phyloP scores from a whole-genome alignment of 2,888 invertebrate species.

The Eueremaeus valkanovi region DNA sequence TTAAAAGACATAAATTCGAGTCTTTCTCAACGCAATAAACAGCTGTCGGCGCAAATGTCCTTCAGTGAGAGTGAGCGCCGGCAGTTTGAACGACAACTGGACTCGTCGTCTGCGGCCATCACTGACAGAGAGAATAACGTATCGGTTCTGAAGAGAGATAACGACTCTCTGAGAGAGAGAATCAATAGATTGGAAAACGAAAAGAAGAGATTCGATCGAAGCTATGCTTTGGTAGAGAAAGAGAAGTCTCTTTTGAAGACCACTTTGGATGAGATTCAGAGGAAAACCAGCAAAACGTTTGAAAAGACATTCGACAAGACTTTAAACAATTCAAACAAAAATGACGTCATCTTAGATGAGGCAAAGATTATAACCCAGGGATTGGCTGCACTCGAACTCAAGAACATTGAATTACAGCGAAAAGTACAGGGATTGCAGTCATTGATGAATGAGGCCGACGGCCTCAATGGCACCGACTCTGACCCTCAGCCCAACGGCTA shows the following conservation, averaged over 20 bases:
- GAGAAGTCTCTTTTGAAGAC: slow-evolving; percentile 26
- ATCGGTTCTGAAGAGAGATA: slow-evolving; percentile 29
- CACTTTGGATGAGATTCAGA: not conserved
- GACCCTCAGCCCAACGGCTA: not conserved
- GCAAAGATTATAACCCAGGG: slow-evolving; percentile 34
- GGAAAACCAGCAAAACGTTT: not conserved
- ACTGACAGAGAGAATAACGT: slow-evolving; percentile 38
- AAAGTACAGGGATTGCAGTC: slow-evolving; percentile 40
- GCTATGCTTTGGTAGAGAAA: slow-evolving; percentile 35
- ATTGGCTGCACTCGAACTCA: slow-evolving; percentile 36
- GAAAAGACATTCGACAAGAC: too few species aligned
- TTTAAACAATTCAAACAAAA: not conserved
- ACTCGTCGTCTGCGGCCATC: not conserved
- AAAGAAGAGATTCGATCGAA: slow-evolving; percentile 36
- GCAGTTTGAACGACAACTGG: slow-evolving; percentile 26
- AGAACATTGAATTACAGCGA: slow-evolving; percentile 36
- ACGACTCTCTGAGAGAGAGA: not conserved
- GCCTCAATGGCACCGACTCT: not conserved
- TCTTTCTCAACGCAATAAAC: slow-evolving; percentile 26
- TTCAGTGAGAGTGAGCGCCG: slow-evolving; percentile 27
- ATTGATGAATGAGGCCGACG: slow-evolving; percentile 35
- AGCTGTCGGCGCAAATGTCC: slow-evolving; percentile 35
- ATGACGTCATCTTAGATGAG: slow-evolving; percentile 11
- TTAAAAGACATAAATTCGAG: slow-evolving; percentile 23
- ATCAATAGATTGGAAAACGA: slow-evolving; percentile 35